Conservation (phyloP, 1,140 invertebrate genomes). For the Sinonovacula constricta region DNA sequence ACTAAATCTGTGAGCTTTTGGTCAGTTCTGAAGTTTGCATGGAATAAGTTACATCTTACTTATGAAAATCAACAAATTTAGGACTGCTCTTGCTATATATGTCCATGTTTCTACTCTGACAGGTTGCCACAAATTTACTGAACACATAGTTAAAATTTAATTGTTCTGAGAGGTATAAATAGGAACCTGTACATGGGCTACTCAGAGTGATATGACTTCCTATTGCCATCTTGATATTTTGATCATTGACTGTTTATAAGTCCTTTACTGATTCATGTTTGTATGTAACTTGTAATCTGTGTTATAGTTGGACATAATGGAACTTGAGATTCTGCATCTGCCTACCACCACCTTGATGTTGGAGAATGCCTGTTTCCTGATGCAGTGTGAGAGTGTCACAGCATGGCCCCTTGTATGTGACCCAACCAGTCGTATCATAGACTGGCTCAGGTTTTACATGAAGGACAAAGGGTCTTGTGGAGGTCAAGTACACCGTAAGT, state of each 20-base stretch:
- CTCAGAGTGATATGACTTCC: too few species aligned
- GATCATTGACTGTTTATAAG: neutral
- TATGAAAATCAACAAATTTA: too few species aligned
- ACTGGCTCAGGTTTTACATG: constrained; percentile 72
- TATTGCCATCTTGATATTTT: neutral
- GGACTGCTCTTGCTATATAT: too few species aligned
- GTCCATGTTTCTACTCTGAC: neutral
- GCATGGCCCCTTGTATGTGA: constrained; percentile 79
- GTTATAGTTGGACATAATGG: constrained; percentile 70
- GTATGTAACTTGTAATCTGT: neutral
- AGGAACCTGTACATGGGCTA: too few species aligned
- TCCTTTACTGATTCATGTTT: neutral
- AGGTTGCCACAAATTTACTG: too few species aligned
- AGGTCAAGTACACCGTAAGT: constrained; percentile 75
- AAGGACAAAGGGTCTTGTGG: constrained; percentile 68
- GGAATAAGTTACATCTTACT: too few species aligned
- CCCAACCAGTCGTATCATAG: constrained; percentile 73
- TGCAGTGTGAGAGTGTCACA: constrained; percentile 73
- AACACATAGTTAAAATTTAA: neutral
- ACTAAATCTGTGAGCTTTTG: too few species aligned
- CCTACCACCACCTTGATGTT: constrained; percentile 75
- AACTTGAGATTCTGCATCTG: constrained; percentile 70
- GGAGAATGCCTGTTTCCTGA: constrained; percentile 77
- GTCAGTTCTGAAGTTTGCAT: too few species aligned
- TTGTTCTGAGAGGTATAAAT: neutral